A percentile compares a stretch with the other conserved stretches of the same genome.
These are phyloP conservation scores for Synanceia verrucosa DNA, from an alignment of 2,797 vertebrate species.

Conservation along the genomic window DNA sequence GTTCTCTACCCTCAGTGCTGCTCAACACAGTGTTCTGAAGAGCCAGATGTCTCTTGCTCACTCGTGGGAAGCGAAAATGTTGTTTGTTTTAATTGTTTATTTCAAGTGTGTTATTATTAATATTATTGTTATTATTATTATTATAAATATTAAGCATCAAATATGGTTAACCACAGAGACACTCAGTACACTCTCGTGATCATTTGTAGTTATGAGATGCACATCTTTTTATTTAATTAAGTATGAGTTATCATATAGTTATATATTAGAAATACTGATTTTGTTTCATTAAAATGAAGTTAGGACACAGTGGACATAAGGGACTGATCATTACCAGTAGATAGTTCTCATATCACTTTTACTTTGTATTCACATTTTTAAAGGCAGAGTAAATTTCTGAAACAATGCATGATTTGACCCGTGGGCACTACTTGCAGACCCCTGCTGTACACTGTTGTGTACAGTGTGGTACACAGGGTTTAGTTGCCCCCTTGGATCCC, in stretches of 20 bases:
- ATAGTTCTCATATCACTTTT: background rate
- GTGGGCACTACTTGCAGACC: background rate
- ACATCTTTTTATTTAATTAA: background rate
- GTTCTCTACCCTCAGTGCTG: no score
- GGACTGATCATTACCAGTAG: background rate
- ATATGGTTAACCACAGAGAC: no score
- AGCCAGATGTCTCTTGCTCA: no score
- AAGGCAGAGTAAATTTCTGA: background rate
- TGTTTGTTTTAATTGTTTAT: no score
- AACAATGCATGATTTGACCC: background rate
- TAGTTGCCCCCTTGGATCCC: conserved; percentile 9
- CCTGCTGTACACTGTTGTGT: background rate
- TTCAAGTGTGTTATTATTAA: no score
- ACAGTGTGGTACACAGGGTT: conserved; percentile 27
- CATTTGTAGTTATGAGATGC: background rate
- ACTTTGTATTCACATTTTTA: conserved; percentile 11
- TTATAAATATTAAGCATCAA: no score
- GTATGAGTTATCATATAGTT: background rate
- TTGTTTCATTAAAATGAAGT: background rate
- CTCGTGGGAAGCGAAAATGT: no score
- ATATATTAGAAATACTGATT: background rate
- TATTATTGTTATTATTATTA: no score
- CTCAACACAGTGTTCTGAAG: no score
- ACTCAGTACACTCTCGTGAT: background rate
- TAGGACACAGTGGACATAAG: background rate